Evolutionary conservation across 2,888 invertebrate genomes (phyloP).

Genomic region (Bibio marci): DNA sequence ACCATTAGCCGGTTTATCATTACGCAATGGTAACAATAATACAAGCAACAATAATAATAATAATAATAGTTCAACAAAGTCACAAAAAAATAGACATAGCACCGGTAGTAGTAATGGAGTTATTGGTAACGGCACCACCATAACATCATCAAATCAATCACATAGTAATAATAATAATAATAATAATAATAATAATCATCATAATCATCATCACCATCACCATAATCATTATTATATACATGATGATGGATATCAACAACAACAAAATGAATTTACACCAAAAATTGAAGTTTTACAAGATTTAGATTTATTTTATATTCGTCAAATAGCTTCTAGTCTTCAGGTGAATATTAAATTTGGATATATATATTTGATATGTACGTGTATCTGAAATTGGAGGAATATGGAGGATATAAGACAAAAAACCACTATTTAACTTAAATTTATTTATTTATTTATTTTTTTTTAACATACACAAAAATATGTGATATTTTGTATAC

Average conservation of each 20-base stretch:
- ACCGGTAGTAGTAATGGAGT: slow-evolving; percentile 12
- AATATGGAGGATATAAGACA: no score
- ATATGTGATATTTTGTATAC: no score
- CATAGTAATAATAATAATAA: no score
- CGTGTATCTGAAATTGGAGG: no score
- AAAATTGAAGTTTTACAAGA: slow-evolving; percentile 34
- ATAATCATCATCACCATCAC: slow-evolving; percentile 2
- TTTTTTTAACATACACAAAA: no score
- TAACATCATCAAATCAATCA: slow-evolving; percentile 11
- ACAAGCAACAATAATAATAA: slow-evolving; percentile 11
- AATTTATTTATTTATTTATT: no score
- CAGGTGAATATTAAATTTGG: slow-evolving; percentile 29
- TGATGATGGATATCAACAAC: background rate
- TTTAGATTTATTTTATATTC: slow-evolving; percentile 35
- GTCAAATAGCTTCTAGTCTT: slow-evolving; percentile 35
- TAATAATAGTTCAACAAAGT: slow-evolving; percentile 14
- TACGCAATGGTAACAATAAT: no score
- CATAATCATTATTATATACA: slow-evolving; percentile 7
- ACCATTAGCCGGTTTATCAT: slow-evolving; percentile 29
- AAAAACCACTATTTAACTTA: no score
- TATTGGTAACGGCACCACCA: background rate
- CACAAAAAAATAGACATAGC: slow-evolving; percentile 19
- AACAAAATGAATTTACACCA: slow-evolving; percentile 13
- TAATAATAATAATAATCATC: slow-evolving; percentile 11
- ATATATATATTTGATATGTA: no score